Conservation (phyloP, 2,888 invertebrate genomes). For the Meteorus cinctellus region DNA sequence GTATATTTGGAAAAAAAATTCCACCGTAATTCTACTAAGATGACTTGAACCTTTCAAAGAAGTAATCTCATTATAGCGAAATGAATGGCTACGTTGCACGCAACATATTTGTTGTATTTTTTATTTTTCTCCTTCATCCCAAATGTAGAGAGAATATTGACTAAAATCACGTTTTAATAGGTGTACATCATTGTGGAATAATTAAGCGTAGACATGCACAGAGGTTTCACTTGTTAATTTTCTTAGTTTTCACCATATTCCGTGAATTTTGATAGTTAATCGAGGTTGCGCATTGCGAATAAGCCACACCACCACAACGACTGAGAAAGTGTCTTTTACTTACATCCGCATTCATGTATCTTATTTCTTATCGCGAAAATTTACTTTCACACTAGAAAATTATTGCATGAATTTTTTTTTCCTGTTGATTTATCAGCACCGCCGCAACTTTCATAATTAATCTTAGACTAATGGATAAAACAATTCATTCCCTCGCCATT, state of each 20-base stretch:
- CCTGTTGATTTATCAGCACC: background rate
- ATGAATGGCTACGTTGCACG: background rate
- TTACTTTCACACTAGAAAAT: constrained; percentile 27
- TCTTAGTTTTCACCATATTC: constrained; percentile 47
- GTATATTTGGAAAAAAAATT: background rate
- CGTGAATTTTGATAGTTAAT: constrained; percentile 33
- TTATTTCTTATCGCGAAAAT: background rate
- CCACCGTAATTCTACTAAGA: background rate
- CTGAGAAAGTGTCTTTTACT: constrained; percentile 11
- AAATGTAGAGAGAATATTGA: background rate
- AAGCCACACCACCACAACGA: background rate
- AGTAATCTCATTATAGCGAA: background rate
- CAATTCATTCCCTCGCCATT: background rate
- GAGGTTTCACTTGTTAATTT: constrained; percentile 41
- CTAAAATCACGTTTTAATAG: constrained; percentile 43
- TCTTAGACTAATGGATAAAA: background rate
- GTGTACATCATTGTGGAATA: constrained; percentile 34
- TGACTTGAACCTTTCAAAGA: background rate
- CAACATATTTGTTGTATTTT: background rate
- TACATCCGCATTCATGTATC: constrained; percentile 4
- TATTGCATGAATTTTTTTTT: background rate
- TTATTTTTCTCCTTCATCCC: background rate
- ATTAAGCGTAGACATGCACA: constrained; percentile 11
- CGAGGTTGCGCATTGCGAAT: constrained; percentile 29
- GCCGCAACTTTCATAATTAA: background rate